Evolutionary conservation across 2,888 invertebrate genomes (phyloP), one percentile per base, ranked within the genome.

Genomic region (Strigamia maritima): DNA sequence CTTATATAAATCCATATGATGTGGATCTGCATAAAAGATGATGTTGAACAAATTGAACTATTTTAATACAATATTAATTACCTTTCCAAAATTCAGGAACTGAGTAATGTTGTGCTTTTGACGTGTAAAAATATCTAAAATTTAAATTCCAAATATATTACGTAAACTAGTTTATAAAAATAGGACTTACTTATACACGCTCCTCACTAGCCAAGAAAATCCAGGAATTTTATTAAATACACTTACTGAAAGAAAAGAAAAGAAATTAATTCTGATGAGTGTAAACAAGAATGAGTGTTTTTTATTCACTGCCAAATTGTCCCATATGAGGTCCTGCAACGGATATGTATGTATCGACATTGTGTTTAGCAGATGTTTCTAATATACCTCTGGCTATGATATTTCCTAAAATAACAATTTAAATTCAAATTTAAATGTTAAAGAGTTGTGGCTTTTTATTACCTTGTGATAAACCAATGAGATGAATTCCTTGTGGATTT

Each of bases 401-500:
- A n/a, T 16, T 28, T 24, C 70, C 70, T 70, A 60, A 24, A 60
- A 60, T 12, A 22, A 65, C 10, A 65, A 65, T 24, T 65, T 19
- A 19, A 4, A 65, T 2, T 24, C 60, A 65, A n/a, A n/a, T 44
- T 44, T n/a, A 44, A 2, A 14, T 44, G 44, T 44, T 35, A 44
- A 44, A n/a, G n/a, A 8, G 38, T 44, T 19, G 2, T 26, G 0
- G 1, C 0, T 26, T 26, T 26, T 70, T 14, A n/a, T 28, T 14
- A 79, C 79, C 79, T 79, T 79, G 79, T 8, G 79, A 79, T 24
- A 74, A 40, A 12, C 75, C 79, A 26, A 79, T 74, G 2, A 79
- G 70, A 75, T 79, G 31, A 31, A 79, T 75, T 75, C 79, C 79
- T 40, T 79, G 44, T n/a, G 44, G 44, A 49, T 40, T 79, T 28